These are phyloP conservation scores for Eristalis intricaria DNA, from an alignment of 2,888 invertebrate species.

Conservation along the genomic window DNA sequence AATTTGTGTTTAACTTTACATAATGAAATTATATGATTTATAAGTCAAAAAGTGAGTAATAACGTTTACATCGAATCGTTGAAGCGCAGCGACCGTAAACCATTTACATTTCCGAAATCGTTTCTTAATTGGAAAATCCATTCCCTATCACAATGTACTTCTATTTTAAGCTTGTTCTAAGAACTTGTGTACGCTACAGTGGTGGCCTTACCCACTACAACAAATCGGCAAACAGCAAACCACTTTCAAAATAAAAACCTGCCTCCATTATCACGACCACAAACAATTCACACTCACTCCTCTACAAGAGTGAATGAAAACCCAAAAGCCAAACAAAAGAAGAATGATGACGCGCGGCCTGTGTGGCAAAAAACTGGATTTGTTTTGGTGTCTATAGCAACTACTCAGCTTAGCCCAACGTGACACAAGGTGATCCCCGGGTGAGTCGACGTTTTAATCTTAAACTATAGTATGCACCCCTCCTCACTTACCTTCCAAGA, in stretches of 20 bases:
- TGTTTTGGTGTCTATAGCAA: slow-evolving; percentile 12
- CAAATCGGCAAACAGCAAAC: slow-evolving; percentile 58
- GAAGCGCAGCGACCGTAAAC: slow-evolving; percentile 61
- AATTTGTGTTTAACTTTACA: background rate
- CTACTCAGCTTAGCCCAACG: slow-evolving; percentile 22
- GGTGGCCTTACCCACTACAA: slow-evolving; percentile 47
- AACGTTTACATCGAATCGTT: slow-evolving; percentile 40
- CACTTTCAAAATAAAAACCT: slow-evolving; percentile 69
- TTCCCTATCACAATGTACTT: slow-evolving; percentile 17
- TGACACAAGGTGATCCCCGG: slow-evolving; percentile 63
- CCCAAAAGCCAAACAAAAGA: slow-evolving; percentile 45
- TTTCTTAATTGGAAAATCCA: slow-evolving; percentile 48
- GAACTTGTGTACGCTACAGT: slow-evolving; percentile 27
- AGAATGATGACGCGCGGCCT: slow-evolving; percentile 24
- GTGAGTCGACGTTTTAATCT: slow-evolving; percentile 46
- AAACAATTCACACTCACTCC: slow-evolving; percentile 41
- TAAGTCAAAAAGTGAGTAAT: background rate
- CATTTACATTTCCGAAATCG: slow-evolving; percentile 56
- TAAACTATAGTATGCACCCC: slow-evolving; percentile 18
- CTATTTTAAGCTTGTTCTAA: slow-evolving; percentile 36
- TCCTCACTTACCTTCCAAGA: background rate
- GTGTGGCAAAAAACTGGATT: slow-evolving; percentile 59
- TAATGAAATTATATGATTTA: background rate
- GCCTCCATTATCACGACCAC: slow-evolving; percentile 51
- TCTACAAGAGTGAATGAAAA: slow-evolving; percentile 44